Conservation (phyloP, 2,113 vertebrate species). For the Menura novaehollandiae region DNA sequence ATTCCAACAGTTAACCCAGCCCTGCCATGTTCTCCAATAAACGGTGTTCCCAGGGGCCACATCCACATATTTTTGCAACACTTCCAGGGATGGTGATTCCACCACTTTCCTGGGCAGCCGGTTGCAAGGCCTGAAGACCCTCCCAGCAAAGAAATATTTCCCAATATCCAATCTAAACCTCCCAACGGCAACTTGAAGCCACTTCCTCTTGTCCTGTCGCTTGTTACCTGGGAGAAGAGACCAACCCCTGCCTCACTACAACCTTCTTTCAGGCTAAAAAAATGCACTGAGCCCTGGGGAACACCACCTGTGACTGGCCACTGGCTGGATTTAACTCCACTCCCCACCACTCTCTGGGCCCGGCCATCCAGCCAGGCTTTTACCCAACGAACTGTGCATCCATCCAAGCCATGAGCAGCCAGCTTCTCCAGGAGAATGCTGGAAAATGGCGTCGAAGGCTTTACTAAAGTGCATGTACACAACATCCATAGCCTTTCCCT, state of each 20-base stretch:
- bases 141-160: not conserved
- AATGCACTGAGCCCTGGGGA: not conserved
- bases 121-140: not conserved
- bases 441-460: not conserved
- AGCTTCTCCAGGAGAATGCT: not conserved
- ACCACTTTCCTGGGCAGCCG: not conserved
- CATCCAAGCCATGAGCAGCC: no score
- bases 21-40: not conserved
- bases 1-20: not conserved
- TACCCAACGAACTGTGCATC: not conserved
- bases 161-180: not conserved
- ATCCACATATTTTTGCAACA: not conserved
- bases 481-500: not conserved
- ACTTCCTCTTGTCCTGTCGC: not conserved
- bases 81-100: not conserved
- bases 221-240: not conserved
- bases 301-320: fast-evolving
- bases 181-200: no score
- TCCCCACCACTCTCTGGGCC: not conserved
- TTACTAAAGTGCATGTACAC: fast-evolving
- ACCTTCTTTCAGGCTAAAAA: no score
- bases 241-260: not conserved
- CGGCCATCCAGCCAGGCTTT: not conserved
- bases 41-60: not conserved
- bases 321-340: not conserved